Conservation (phyloP, 2,888 invertebrate species). For the Hyalella azteca region DNA sequence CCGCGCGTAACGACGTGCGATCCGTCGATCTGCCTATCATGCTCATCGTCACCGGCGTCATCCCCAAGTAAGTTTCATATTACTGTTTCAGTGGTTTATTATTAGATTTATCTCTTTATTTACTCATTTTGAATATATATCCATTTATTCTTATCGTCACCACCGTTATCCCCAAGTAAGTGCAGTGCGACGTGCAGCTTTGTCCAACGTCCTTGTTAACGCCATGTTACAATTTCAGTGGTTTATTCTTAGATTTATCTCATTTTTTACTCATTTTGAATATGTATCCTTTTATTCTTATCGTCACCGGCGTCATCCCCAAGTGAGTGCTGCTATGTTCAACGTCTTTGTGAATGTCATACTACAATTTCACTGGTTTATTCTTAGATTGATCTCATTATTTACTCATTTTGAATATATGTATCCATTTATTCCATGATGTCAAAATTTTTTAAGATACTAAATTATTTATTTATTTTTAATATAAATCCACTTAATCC, state of each 20-base stretch:
- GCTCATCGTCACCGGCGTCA: constrained; percentile 80
- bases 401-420: too few species aligned
- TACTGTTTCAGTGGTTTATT: not conserved
- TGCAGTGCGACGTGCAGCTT: not conserved
- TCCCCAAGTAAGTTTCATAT: constrained; percentile 76
- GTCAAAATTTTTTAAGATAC: too few species aligned
- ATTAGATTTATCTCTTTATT: too few species aligned
- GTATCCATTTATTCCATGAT: too few species aligned
- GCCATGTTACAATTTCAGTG: not conserved
- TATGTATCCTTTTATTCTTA: not conserved
- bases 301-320: not conserved
- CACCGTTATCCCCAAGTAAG: not conserved
- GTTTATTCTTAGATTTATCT: too few species aligned
- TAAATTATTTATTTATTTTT: too few species aligned
- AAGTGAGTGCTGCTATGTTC: not conserved
- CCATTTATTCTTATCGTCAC: not conserved
- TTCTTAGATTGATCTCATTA: too few species aligned
- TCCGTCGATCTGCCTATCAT: constrained; percentile 76
- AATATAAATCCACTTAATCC: too few species aligned
- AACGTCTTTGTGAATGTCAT: not conserved
- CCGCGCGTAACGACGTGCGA: constrained; percentile 72
- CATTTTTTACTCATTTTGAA: too few species aligned
- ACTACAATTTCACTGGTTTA: not conserved
- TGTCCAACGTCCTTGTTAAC: not conserved
- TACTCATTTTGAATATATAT: too few species aligned